Evolutionary conservation across 2,797 vertebrate genomes (phyloP).

Genomic region (Lagothrix lagotricha): DNA sequence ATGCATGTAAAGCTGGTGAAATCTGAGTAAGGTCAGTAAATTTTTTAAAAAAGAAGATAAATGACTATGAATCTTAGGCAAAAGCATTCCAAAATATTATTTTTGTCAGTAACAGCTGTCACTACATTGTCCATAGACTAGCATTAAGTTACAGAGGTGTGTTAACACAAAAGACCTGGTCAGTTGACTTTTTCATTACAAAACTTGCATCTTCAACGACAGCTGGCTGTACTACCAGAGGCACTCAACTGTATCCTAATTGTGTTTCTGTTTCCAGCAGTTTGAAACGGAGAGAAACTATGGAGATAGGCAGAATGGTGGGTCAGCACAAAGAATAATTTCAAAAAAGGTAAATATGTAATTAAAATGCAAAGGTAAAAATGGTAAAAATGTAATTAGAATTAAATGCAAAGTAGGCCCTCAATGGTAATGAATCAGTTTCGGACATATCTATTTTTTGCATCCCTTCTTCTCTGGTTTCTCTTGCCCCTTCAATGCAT

Average conservation of each 20-base stretch:
- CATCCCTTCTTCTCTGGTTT: neutral
- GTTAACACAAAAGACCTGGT: no score
- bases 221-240: neutral
- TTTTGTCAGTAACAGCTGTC: neutral
- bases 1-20: neutral
- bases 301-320: neutral
- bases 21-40: neutral
- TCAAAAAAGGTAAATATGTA: neutral
- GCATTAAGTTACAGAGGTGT: no score
- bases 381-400: no score
- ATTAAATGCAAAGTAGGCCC: neutral
- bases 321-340: neutral
- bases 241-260: neutral
- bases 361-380: neutral
- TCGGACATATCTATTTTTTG: neutral
- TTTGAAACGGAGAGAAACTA: neutral
- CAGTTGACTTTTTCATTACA: no score
- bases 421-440: neutral
- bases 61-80: neutral
- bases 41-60: neutral
- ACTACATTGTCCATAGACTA: no score
- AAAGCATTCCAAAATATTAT: neutral
- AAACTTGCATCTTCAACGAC: no score
- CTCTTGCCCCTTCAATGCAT: neutral
- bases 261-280: neutral